Percentiles rank a stretch among this genome's conserved stretches.
phyloP scores from a whole-genome alignment of 2,888 invertebrate genomes.

The Strigamia maritima region DNA sequence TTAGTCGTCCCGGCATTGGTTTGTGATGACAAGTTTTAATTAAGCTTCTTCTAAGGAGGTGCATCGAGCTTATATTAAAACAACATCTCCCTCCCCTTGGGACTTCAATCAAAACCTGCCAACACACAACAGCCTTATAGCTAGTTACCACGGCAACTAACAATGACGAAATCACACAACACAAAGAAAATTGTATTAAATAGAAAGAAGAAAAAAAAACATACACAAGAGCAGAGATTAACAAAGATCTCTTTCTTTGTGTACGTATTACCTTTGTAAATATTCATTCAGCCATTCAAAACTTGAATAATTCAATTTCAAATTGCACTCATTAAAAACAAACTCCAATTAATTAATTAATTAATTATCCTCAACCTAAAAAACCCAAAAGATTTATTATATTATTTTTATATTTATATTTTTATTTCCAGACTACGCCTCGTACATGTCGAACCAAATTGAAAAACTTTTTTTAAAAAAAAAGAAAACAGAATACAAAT shows the following conservation, averaged over 20 bases:
- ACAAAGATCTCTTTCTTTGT: too few relatives aligned
- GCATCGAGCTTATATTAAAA: conserved; percentile 27
- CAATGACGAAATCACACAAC: not conserved
- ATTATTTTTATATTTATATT: not conserved
- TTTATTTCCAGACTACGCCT: not conserved
- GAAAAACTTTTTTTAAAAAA: not conserved
- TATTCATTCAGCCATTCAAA: too few relatives aligned
- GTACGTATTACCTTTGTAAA: too few relatives aligned
- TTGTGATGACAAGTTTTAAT: conserved; percentile 21
- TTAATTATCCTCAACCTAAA: too few relatives aligned
- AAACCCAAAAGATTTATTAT: too few relatives aligned
- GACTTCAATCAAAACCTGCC: conserved; percentile 25
- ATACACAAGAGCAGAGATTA: too few relatives aligned
- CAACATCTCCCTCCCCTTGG: conserved; percentile 3
- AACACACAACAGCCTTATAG: not conserved
- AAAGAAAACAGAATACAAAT: not conserved
- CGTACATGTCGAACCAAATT: not conserved
- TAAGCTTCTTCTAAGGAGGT: conserved; percentile 31
- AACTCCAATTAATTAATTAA: too few relatives aligned
- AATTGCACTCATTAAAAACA: too few relatives aligned
- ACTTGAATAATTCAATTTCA: too few relatives aligned
- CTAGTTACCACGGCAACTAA: conserved; percentile 12
- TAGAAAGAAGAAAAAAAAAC: too few relatives aligned
- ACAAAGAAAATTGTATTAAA: not conserved
- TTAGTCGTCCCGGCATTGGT: not conserved